These are phyloP conservation scores for Drosophila meridionalis DNA, from an alignment of 2,888 invertebrate species.

Conservation along the genomic window DNA sequence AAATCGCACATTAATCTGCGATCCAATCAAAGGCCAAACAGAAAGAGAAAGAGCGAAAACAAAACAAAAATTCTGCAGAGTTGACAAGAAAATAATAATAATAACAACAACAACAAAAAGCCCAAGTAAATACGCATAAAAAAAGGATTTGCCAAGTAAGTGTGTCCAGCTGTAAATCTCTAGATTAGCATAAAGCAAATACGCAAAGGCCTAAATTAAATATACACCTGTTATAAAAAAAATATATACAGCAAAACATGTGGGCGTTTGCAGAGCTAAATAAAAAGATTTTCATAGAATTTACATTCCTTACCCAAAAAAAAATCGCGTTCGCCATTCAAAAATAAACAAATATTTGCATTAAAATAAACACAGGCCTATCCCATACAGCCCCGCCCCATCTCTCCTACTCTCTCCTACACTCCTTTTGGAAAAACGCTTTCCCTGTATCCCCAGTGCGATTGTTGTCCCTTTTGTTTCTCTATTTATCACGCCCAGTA, in stretches of 20 bases:
- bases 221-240: conserved; percentile 14
- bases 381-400: background rate
- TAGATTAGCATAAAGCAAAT: conserved; percentile 48
- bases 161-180: conserved; percentile 38
- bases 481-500: conserved; percentile 21
- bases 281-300: conserved; percentile 32
- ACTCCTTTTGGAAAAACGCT: conserved; percentile 12
- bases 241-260: conserved; percentile 14
- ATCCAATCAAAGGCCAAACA: conserved; percentile 54
- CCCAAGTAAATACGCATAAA: conserved; percentile 5
- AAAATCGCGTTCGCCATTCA: conserved; percentile 38
- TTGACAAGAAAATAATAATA: background rate
- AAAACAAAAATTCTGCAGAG: conserved; percentile 7
- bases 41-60: background rate
- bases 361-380: conserved; percentile 69
- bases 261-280: conserved; percentile 17
- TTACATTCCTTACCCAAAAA: conserved; percentile 38
- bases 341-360: conserved; percentile 79
- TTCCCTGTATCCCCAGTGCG: conserved; percentile 48
- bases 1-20: conserved; percentile 66
- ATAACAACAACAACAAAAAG: background rate
- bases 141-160: conserved; percentile 40
- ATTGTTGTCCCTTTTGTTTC: conserved; percentile 59
- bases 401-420: background rate
- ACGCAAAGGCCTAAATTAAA: conserved; percentile 37